phyloP scores from a whole-genome alignment of 2,797 vertebrate genomes.

The Centroberyx gerrardi region DNA sequence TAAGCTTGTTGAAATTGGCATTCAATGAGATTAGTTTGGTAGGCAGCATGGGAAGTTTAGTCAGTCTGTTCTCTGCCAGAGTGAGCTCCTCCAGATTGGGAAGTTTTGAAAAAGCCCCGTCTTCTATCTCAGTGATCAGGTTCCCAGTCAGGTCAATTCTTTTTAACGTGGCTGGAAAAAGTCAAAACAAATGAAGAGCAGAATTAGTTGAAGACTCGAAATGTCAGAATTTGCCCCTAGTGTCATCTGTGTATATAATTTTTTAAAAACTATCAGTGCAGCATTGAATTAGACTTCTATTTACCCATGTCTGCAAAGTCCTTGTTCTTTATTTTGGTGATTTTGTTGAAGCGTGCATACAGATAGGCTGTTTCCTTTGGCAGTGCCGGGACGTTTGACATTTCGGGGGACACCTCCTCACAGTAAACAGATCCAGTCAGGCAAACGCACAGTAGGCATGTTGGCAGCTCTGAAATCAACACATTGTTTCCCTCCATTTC shows the following conservation, averaged over 20 bases:
- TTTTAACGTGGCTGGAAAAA: slow-evolving; percentile 87
- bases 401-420: slow-evolving; percentile 90
- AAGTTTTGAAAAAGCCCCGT: slow-evolving; percentile 92
- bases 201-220: background rate
- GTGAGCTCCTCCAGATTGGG: slow-evolving; percentile 90
- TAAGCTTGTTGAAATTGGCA: slow-evolving; percentile 91
- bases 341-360: slow-evolving; percentile 95
- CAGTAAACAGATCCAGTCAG: slow-evolving; percentile 95
- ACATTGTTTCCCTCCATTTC: slow-evolving; percentile 3
- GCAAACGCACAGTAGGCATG: slow-evolving; percentile 94
- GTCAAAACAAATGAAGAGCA: background rate
- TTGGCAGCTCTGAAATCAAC: slow-evolving; percentile 90
- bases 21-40: slow-evolving; percentile 88
- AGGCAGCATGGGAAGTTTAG: slow-evolving; percentile 92
- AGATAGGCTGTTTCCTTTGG: slow-evolving; percentile 93
- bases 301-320: slow-evolving; percentile 94
- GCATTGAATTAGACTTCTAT: slow-evolving; percentile 33
- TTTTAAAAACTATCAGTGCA: background rate
- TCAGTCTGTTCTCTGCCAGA: slow-evolving; percentile 90
- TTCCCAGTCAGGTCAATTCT: slow-evolving; percentile 94
- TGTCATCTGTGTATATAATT: background rate
- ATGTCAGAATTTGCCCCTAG: background rate
- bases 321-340: slow-evolving; percentile 88
- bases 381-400: slow-evolving; percentile 89
- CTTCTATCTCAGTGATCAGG: slow-evolving; percentile 92